These are phyloP conservation scores for Adelges cooleyi DNA, from an alignment of 1,140 invertebrate species.

Conservation along the genomic window DNA sequence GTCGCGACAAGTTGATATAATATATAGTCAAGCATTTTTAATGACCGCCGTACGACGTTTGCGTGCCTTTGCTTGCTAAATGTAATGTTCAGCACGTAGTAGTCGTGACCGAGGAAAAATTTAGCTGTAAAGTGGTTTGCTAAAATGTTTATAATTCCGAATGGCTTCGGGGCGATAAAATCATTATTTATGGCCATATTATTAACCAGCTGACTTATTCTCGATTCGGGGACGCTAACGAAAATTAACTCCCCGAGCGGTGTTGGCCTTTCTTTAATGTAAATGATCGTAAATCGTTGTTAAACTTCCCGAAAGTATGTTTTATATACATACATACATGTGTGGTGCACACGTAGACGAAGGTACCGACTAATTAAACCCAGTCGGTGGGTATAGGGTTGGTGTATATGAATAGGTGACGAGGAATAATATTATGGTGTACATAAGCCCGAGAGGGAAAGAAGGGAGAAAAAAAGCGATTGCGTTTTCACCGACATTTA, in stretches of 20 bases:
- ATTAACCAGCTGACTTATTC: neutral
- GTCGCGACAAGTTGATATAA: neutral
- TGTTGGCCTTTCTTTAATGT: constrained; percentile 25
- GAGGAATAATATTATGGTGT: too few relatives aligned
- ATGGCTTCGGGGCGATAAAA: neutral
- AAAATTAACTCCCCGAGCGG: constrained; percentile 12
- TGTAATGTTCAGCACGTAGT: neutral
- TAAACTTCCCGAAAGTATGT: neutral
- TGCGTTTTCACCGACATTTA: neutral
- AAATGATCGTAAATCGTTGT: constrained; percentile 11
- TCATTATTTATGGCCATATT: constrained; percentile 13
- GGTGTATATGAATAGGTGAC: neutral
- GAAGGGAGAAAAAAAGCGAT: neutral
- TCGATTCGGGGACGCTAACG: neutral
- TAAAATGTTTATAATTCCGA: neutral
- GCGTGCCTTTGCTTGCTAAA: neutral
- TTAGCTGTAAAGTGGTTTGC: neutral
- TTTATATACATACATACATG: neutral
- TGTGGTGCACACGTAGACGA: neutral
- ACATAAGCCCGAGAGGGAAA: too few relatives aligned
- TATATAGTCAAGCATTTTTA: neutral
- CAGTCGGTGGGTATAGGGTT: neutral
- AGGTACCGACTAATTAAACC: constrained; percentile 5
- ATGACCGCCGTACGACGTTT: neutral
- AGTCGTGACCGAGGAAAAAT: neutral